phyloP scores from a whole-genome alignment of 2,888 invertebrate species.

The Brachypalpus laphriformis region DNA sequence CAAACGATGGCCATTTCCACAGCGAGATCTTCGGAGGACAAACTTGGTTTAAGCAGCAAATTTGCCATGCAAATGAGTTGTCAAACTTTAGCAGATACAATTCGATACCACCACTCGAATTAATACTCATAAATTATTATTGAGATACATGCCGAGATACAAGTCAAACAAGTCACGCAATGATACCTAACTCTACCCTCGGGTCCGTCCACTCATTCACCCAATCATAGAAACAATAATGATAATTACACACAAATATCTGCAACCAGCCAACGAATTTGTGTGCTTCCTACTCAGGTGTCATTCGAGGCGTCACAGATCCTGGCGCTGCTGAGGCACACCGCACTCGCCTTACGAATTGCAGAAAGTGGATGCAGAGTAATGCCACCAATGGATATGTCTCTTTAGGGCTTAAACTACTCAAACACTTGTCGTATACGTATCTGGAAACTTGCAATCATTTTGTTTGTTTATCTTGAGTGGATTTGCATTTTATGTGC shows the following conservation, averaged over 20 bases:
- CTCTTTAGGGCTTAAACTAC: constrained; percentile 29
- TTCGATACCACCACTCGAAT: constrained; percentile 53
- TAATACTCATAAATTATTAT: constrained; percentile 68
- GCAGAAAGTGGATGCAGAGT: neutral
- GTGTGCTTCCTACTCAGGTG: constrained; percentile 70
- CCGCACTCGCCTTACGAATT: neutral
- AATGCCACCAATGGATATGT: neutral
- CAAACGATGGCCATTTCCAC: constrained; percentile 33
- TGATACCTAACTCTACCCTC: constrained; percentile 10
- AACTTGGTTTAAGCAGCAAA: neutral
- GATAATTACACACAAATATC: constrained; percentile 68
- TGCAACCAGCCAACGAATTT: constrained; percentile 24
- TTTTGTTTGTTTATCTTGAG: constrained; percentile 65
- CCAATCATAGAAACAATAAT: constrained; percentile 62
- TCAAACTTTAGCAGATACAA: constrained; percentile 59
- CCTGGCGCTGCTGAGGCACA: constrained; percentile 32
- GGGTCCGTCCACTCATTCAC: constrained; percentile 30
- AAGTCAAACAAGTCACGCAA: constrained; percentile 68
- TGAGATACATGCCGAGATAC: constrained; percentile 44
- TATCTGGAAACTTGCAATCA: constrained; percentile 49
- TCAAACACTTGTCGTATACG: constrained; percentile 3
- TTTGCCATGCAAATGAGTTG: constrained; percentile 67
- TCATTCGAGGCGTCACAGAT: constrained; percentile 62
- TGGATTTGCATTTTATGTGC: constrained; percentile 47
- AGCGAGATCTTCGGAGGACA: neutral